Percentiles rank a stretch among this genome's conserved stretches.
Evolutionary conservation across 2,888 invertebrate genomes (phyloP).

Genomic region (Chesias legatella): DNA sequence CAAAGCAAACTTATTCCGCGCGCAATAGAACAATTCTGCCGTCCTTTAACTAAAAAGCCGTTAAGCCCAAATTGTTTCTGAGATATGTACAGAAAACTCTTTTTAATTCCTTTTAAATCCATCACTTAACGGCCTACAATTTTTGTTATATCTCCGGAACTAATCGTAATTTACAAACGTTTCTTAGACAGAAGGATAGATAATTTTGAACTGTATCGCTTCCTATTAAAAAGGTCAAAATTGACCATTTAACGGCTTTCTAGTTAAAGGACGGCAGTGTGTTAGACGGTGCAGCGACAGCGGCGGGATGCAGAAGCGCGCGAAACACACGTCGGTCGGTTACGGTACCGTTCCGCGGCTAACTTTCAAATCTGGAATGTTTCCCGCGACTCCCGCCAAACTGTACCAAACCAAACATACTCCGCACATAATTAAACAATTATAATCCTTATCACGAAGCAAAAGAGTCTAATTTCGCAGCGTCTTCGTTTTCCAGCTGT

Average conservation of each 20-base stretch:
- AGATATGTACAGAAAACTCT: too few species aligned
- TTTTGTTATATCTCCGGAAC: too few species aligned
- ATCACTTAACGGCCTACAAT: too few species aligned
- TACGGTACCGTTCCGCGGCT: constrained; percentile 56
- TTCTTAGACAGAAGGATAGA: too few species aligned
- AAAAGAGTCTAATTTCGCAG: background rate
- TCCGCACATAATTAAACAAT: background rate
- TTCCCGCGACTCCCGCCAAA: constrained; percentile 24
- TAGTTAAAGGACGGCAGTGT: constrained; percentile 9
- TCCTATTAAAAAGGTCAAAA: too few species aligned
- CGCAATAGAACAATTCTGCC: too few species aligned
- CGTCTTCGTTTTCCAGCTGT: background rate
- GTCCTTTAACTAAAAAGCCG: too few species aligned
- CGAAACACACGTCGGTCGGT: constrained; percentile 38
- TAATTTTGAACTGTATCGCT: too few species aligned
- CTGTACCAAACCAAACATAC: constrained; percentile 2
- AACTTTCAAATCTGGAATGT: constrained; percentile 38
- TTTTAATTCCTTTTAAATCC: too few species aligned
- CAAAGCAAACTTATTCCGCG: too few species aligned
- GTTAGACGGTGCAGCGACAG: background rate
- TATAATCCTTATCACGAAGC: background rate
- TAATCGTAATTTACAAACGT: too few species aligned
- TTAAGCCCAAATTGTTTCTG: too few species aligned
- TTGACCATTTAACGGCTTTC: constrained; percentile 27
- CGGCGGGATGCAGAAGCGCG: constrained; percentile 23